Conservation (phyloP, 2,888 invertebrate genomes). For the Brenthis hecate region DNA sequence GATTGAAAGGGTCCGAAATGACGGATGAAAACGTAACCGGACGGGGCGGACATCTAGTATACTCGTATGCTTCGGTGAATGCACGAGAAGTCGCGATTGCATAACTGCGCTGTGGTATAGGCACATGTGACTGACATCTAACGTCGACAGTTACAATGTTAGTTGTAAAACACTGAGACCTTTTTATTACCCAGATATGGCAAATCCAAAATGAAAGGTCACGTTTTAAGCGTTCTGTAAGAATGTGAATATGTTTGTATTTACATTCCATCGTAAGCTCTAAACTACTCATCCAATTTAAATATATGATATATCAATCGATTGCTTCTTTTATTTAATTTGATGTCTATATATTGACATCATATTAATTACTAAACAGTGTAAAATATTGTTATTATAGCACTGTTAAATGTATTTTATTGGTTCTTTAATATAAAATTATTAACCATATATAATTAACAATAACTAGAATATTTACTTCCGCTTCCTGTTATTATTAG, state of each 20-base stretch:
- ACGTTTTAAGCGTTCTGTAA: too few species aligned
- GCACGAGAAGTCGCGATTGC: conserved; percentile 32
- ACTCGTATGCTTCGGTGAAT: conserved; percentile 23
- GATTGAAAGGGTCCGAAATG: conserved; percentile 76
- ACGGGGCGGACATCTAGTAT: conserved; percentile 26
- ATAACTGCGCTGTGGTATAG: conserved; percentile 20
- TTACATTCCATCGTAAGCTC: too few species aligned
- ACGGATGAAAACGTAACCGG: conserved; percentile 53
- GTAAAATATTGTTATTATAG: too few species aligned
- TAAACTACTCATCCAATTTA: too few species aligned
- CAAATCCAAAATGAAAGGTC: too few species aligned
- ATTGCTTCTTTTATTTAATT: too few species aligned
- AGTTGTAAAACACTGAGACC: conserved; percentile 1
- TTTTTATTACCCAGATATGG: neutral
- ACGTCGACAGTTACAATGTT: conserved; percentile 6
- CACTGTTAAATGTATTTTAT: too few species aligned
- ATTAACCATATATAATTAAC: conserved; percentile 2
- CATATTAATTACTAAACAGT: too few species aligned
- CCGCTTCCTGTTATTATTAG: conserved; percentile 12
- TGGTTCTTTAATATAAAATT: too few species aligned
- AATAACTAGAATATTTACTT: conserved; percentile 1
- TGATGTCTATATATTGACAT: too few species aligned
- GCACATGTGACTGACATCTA: conserved; percentile 30
- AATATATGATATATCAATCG: too few species aligned
- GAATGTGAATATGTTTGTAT: too few species aligned